Evolutionary conservation across 2,797 vertebrate genomes (phyloP).

Genomic region (Sardinella longiceps): DNA sequence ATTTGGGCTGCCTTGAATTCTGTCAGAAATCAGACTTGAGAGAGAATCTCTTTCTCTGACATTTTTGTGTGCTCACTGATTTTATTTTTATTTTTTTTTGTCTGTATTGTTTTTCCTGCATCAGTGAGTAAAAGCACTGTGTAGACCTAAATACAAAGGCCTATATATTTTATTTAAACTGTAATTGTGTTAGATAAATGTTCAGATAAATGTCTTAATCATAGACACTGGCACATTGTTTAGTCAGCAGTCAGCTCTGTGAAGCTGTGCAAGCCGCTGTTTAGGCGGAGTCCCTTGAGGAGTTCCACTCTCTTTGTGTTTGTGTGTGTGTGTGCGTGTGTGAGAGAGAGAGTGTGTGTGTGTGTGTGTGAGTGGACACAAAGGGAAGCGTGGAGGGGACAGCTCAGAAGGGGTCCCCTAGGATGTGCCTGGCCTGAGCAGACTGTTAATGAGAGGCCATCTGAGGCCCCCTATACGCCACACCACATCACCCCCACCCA

Average conservation of each 20-base stretch:
- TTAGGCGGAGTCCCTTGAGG: slow-evolving; percentile 46
- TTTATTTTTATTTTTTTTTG: neutral
- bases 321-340: slow-evolving; percentile 34
- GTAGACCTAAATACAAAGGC: too few species aligned
- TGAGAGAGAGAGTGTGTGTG: neutral
- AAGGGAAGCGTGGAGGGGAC: slow-evolving; percentile 52
- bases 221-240: slow-evolving; percentile 45
- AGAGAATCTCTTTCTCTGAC: too few species aligned
- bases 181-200: slow-evolving; percentile 31
- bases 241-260: slow-evolving; percentile 46
- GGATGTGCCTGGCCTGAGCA: slow-evolving; percentile 57
- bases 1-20: neutral
- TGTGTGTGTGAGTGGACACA: slow-evolving; percentile 48
- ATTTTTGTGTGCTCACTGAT: too few species aligned
- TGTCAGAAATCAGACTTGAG: neutral
- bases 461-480: slow-evolving; percentile 66
- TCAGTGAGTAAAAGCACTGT: slow-evolving; percentile 19
- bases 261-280: slow-evolving; percentile 46
- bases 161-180: neutral
- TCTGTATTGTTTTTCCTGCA: neutral
- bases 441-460: slow-evolving; percentile 81
- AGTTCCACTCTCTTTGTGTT: slow-evolving; percentile 56
- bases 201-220: slow-evolving; percentile 39
- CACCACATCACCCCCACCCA: neutral
- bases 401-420: slow-evolving; percentile 47